Percentiles rank a stretch among this genome's conserved stretches.
These are phyloP conservation scores for Pogonus chalceus DNA, from an alignment of 1,140 invertebrate species.

Conservation along the genomic window DNA sequence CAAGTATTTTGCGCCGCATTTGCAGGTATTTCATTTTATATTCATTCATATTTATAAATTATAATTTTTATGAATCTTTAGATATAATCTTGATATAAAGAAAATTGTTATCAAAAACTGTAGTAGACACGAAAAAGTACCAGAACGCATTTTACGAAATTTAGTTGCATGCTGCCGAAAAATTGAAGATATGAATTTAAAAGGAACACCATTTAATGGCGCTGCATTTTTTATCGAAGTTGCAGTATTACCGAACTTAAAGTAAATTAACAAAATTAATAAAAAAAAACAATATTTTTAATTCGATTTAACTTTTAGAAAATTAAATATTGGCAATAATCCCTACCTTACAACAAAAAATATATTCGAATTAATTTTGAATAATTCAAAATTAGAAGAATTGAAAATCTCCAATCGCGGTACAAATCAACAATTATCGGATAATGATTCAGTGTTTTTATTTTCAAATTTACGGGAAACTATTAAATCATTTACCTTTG, in stretches of 20 bases:
- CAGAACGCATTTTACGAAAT: slow-evolving; percentile 11
- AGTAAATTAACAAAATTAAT: slow-evolving; percentile 2
- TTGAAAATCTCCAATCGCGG: slow-evolving; percentile 9
- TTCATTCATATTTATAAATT: background rate
- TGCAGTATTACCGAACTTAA: slow-evolving; percentile 7
- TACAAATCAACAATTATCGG: background rate
- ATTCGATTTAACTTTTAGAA: slow-evolving; percentile 8
- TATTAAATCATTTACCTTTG: slow-evolving; percentile 15
- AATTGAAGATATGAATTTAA: slow-evolving; percentile 12
- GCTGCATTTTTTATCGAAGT: slow-evolving; percentile 10
- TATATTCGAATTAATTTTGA: slow-evolving; percentile 11
- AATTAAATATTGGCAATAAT: slow-evolving; percentile 14
- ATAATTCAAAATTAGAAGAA: slow-evolving; percentile 14
- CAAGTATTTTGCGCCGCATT: background rate
- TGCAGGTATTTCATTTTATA: background rate
- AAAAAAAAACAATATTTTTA: background rate
- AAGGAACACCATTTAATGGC: slow-evolving; percentile 12
- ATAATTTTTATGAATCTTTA: slow-evolving; percentile 9
- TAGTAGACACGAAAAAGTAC: background rate
- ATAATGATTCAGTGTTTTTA: background rate
- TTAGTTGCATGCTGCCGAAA: slow-evolving; percentile 11
- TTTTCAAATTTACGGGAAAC: slow-evolving; percentile 3
- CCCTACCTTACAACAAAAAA: slow-evolving; percentile 5
- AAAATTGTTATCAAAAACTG: slow-evolving; percentile 11
- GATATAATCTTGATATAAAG: slow-evolving; percentile 14